Evolutionary conservation across 2,888 invertebrate genomes (phyloP).

Genomic region (Terebella lapidaria): DNA sequence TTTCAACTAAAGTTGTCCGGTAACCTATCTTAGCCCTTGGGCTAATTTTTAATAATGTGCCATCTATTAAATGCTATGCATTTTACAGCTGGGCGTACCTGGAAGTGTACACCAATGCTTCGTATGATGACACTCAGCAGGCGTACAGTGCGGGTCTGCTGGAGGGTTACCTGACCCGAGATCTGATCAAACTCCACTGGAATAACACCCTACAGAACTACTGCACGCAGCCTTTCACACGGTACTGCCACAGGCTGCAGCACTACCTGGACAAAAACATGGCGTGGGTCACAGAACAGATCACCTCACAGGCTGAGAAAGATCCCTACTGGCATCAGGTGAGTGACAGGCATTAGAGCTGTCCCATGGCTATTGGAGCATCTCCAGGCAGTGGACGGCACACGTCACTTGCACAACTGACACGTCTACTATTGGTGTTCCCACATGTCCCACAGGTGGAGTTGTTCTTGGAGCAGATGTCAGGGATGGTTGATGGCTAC

Average conservation of each 20-base stretch:
- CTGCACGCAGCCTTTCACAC: conserved; percentile 54
- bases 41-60: too few relatives aligned
- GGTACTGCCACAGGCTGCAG: conserved; percentile 64
- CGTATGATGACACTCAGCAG: conserved; percentile 73
- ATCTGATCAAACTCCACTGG: conserved; percentile 74
- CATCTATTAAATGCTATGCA: neutral
- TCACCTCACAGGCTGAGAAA: conserved; percentile 53
- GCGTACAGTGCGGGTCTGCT: conserved; percentile 80
- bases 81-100: conserved; percentile 70
- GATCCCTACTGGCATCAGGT: conserved; percentile 85
- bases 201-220: conserved; percentile 66
- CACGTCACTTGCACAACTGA: too few relatives aligned
- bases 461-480: conserved; percentile 71
- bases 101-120: conserved; percentile 71
- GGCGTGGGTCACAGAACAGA: conserved; percentile 62
- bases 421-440: neutral
- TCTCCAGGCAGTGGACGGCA: too few relatives aligned
- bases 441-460: conserved; percentile 51
- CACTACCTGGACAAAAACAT: conserved; percentile 65
- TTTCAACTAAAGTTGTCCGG: too few relatives aligned
- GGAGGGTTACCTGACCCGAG: conserved; percentile 72
- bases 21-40: too few relatives aligned
- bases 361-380: too few relatives aligned
- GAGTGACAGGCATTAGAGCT: too few relatives aligned
- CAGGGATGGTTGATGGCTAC: conserved; percentile 74